These are phyloP conservation scores for Jaculus jaculus DNA, from an alignment of 2,113 vertebrate genomes.

Conservation along the genomic window DNA sequence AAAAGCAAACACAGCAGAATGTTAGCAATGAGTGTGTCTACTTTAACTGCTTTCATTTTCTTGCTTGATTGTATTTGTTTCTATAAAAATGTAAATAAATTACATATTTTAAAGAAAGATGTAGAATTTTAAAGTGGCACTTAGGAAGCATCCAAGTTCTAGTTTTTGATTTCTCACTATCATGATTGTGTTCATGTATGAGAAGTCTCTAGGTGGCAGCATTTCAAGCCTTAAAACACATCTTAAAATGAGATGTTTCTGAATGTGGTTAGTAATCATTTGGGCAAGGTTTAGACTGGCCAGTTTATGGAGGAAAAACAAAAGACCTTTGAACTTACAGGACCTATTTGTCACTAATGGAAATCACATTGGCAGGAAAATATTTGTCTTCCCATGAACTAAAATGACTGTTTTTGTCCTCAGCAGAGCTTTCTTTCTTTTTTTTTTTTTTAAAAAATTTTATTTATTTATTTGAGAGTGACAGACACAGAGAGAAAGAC, in stretches of 20 bases:
- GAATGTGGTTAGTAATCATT: not conserved
- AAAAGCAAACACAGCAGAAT: not conserved
- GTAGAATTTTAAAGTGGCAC: slow-evolving; percentile 13
- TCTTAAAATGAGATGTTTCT: not conserved
- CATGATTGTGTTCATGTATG: not conserved
- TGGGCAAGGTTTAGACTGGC: not conserved
- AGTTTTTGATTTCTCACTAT: not conserved
- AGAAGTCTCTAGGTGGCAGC: slow-evolving; percentile 83
- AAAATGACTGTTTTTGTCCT: slow-evolving; percentile 37
- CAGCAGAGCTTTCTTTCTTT: slow-evolving; percentile 27
- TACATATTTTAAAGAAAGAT: not conserved
- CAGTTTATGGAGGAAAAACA: slow-evolving; percentile 52
- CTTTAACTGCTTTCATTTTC: not conserved
- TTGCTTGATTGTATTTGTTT: slow-evolving; percentile 37
- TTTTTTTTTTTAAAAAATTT: too few species aligned
- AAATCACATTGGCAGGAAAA: slow-evolving; percentile 42
- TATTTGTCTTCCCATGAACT: not conserved
- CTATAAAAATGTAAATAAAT: not conserved
- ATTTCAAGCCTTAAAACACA: slow-evolving; percentile 62
- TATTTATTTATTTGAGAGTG: too few species aligned
- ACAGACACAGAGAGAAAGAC: too few species aligned
- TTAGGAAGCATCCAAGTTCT: not conserved
- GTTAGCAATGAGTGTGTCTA: not conserved
- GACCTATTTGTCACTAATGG: slow-evolving; percentile 14
- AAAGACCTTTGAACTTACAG: slow-evolving; percentile 43